Percentiles rank a stretch among this genome's conserved stretches.
These are phyloP conservation scores for Zaprionus obscuricornis DNA, from an alignment of 2,888 invertebrate species.

Conservation along the genomic window DNA sequence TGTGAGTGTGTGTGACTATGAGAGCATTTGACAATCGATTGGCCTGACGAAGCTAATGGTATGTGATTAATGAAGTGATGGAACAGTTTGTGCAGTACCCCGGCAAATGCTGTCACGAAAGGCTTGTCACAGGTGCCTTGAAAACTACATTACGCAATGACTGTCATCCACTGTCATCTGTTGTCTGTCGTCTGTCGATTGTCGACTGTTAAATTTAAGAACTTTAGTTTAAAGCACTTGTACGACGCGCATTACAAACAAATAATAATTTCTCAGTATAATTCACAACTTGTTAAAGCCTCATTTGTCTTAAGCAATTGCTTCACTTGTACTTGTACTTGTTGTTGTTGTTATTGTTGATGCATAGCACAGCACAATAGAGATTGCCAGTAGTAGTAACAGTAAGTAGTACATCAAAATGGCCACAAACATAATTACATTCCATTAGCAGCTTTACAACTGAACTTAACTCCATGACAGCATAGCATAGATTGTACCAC, in stretches of 20 bases:
- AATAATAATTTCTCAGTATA: conserved; percentile 24
- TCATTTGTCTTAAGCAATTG: conserved; percentile 6
- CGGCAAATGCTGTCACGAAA: neutral
- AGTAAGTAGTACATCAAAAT: conserved; percentile 13
- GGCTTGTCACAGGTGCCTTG: conserved; percentile 22
- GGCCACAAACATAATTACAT: conserved; percentile 26
- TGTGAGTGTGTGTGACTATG: conserved; percentile 24
- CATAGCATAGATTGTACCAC: no score
- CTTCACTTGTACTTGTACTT: no score
- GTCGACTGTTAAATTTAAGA: no score
- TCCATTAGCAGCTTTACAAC: conserved; percentile 32
- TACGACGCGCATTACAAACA: no score
- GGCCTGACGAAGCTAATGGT: conserved; percentile 57
- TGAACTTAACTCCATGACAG: conserved; percentile 2
- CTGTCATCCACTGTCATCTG: no score
- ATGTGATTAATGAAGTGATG: conserved; percentile 67
- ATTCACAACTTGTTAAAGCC: conserved; percentile 37
- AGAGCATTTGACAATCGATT: conserved; percentile 64
- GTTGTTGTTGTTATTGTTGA: no score
- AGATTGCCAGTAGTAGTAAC: no score
- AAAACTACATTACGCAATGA: conserved; percentile 17
- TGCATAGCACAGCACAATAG: no score
- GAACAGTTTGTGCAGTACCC: conserved; percentile 7
- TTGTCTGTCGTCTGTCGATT: no score
- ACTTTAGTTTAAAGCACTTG: no score